These are phyloP conservation scores for Xanthostigma xanthostigma DNA, from an alignment of 2,888 invertebrate species.

Conservation along the genomic window DNA sequence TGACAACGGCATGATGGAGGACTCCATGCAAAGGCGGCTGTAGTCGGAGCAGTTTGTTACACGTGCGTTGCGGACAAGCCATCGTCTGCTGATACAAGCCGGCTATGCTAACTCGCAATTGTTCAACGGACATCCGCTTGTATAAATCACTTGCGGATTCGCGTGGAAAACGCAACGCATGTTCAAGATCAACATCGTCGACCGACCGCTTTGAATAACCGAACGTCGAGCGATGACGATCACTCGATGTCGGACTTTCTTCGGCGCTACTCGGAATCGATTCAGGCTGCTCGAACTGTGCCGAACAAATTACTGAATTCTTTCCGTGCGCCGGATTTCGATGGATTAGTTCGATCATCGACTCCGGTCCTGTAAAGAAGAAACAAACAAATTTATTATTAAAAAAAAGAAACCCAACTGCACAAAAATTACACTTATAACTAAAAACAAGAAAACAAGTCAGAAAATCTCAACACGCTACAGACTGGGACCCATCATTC, in stretches of 20 bases:
- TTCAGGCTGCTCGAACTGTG: background rate
- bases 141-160: constrained; percentile 40
- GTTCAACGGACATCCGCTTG: constrained; percentile 47
- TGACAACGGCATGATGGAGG: constrained; percentile 54
- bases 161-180: constrained; percentile 28
- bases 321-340: background rate
- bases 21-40: constrained; percentile 39
- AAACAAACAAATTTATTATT: no score
- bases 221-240: background rate
- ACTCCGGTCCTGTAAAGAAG: background rate
- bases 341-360: background rate
- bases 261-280: background rate
- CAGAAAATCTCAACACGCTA: no score
- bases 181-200: constrained; percentile 19
- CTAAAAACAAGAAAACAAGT: no score
- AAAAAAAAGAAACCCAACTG: no score
- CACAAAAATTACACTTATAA: no score
- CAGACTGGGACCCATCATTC: no score
- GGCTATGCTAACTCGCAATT: constrained; percentile 46
- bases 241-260: background rate
- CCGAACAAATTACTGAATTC: constrained; percentile 2
- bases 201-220: background rate
- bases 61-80: constrained; percentile 46
- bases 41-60: constrained; percentile 46
- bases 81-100: constrained; percentile 47